These are phyloP conservation scores for Cephus sareptanus DNA, from an alignment of 2,888 invertebrate species.

Conservation along the genomic window DNA sequence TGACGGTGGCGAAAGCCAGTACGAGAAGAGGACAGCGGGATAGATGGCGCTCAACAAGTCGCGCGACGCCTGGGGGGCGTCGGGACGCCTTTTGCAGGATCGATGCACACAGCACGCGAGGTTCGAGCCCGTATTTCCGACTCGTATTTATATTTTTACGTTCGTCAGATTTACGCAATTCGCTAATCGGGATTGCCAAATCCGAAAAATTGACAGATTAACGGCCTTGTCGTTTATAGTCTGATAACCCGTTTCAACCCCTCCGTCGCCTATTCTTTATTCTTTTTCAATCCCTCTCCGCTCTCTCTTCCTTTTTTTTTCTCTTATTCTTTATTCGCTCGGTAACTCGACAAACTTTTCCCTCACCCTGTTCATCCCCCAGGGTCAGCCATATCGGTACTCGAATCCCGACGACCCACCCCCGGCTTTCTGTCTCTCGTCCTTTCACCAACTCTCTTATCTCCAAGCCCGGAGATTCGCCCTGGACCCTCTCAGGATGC, in stretches of 20 bases:
- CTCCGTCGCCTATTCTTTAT: too few relatives aligned
- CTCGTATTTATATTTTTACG: background rate
- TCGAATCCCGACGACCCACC: background rate
- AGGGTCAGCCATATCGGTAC: background rate
- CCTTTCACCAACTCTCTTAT: background rate
- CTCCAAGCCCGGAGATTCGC: background rate
- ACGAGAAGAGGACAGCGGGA: conserved; percentile 37
- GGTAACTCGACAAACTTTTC: background rate
- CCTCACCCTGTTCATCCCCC: background rate
- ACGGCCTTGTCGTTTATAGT: background rate
- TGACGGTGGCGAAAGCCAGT: conserved; percentile 7
- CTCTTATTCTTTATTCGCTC: background rate
- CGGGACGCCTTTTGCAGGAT: background rate
- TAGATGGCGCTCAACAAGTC: conserved; percentile 52
- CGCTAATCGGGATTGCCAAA: background rate
- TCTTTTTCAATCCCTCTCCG: background rate
- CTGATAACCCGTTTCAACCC: background rate
- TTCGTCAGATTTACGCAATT: background rate
- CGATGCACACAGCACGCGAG: conserved; percentile 1
- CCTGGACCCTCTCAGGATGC: background rate
- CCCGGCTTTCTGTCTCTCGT: background rate
- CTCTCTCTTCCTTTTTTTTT: background rate
- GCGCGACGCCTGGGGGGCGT: conserved; percentile 12
- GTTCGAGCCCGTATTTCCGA: background rate
- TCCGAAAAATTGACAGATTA: background rate